Percentiles rank a stretch among this genome's conserved stretches.
Evolutionary conservation across 2,797 vertebrate genomes (phyloP).

Genomic region (Denticeps clupeoides): DNA sequence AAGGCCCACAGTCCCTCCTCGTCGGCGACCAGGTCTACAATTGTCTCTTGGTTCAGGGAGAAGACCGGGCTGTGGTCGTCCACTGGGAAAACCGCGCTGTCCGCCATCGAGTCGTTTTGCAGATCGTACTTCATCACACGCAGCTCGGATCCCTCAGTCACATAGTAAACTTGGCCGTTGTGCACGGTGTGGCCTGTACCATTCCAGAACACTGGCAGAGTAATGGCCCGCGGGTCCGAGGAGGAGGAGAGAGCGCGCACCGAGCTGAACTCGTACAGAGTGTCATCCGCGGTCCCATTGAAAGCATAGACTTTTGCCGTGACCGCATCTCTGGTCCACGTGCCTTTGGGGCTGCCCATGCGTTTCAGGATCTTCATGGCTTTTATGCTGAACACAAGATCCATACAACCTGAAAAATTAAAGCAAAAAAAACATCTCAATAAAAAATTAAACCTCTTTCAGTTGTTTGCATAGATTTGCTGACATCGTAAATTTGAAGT

Average conservation of each 20-base stretch:
- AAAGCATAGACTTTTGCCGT: conserved; percentile 82
- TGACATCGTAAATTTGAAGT: no score
- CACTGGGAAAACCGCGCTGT: conserved; percentile 75
- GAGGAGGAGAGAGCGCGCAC: conserved; percentile 73
- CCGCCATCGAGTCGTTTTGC: conserved; percentile 63
- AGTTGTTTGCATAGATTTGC: no score
- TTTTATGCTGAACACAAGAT: conserved; percentile 77
- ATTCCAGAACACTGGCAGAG: conserved; percentile 73
- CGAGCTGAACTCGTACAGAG: conserved; percentile 69
- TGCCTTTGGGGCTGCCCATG: conserved; percentile 68
- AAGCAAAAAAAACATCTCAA: background rate
- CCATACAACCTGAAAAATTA: conserved; percentile 66
- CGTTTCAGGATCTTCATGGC: conserved; percentile 94
- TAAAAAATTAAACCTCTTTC: background rate
- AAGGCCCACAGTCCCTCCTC: conserved; percentile 89
- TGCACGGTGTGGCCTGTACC: conserved; percentile 77
- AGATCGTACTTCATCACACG: conserved; percentile 85
- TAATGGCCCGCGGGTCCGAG: conserved; percentile 59
- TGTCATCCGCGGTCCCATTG: conserved; percentile 74
- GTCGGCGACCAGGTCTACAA: conserved; percentile 77
- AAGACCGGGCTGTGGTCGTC: conserved; percentile 62
- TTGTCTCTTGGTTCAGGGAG: conserved; percentile 69
- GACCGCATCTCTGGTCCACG: conserved; percentile 80
- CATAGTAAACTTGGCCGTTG: conserved; percentile 73
- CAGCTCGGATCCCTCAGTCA: conserved; percentile 65